Base-by-base conservation (phyloP, 1,140 invertebrate species). In the Lepidurus apus region DNA sequence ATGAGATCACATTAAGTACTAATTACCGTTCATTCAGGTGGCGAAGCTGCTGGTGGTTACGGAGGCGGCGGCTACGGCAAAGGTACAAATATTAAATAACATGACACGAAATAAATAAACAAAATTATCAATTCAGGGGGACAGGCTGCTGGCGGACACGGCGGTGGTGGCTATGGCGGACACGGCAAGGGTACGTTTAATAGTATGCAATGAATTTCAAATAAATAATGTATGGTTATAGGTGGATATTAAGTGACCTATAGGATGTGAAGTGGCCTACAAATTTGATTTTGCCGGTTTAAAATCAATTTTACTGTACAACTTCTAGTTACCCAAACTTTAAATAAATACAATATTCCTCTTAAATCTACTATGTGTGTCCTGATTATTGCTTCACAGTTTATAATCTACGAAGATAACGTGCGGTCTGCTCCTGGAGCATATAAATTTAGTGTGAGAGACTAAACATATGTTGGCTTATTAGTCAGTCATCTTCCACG, bases 271-370 rank as follows among this genome's bases (percentile, higher is more conserved):
- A 8, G 13, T 65, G 47, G 21, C 21, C 8, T 65, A 13, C 21
- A 8, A 65, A 65, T 65, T 65, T 21, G 53, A 65, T 65, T 65
- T 65, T 65, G 53, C 53, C 21, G 53, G 53, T 17, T 65, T 65
- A 65, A 65, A 65, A 65, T 65, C 53, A 21, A 65, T 21, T 7
- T 65, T 21, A 65, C 53, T 65, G 53, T 65, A 13, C 53, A 65
- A 65, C 8, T 7, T 17, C 21, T 65, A 21, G 9, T 65, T 65
- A 1, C 7, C 53, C 21, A 65, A 21, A 65, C 21, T 65, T 17
- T 13, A 65, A 65, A 65, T 7, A 65, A 65, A 65, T 65, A 65
- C 53, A 47, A 47, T 17, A 65, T 65, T 65, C 8, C 21, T 17
- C 53, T 65, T 65, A n/a, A 65, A 65, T n/a, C 53, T 2, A 21